Evolutionary conservation across 2,113 vertebrate genomes (phyloP).

Genomic region (Vireo altiloquus): DNA sequence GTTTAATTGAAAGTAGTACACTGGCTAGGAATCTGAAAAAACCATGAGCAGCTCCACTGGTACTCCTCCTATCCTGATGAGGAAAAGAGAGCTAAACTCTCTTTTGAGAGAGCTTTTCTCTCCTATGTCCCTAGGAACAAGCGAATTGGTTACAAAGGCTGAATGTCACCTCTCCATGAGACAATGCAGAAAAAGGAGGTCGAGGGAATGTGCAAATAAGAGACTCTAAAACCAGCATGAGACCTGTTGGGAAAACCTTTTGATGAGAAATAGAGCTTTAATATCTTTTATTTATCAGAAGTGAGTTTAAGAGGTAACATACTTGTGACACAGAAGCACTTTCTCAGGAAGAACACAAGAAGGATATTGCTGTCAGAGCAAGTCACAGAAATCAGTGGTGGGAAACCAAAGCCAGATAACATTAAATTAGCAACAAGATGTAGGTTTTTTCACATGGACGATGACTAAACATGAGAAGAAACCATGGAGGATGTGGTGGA

Average conservation of each 20-base stretch:
- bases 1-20: background rate
- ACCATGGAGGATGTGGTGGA: background rate
- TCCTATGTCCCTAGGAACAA: background rate
- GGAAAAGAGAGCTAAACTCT: background rate
- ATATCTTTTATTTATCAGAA: background rate
- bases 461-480: constrained; percentile 18
- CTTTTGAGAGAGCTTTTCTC: background rate
- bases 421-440: background rate
- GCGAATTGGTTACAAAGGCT: background rate
- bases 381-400: background rate
- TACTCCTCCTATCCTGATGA: background rate
- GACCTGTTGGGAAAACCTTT: background rate
- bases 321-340: background rate
- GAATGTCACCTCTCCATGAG: background rate
- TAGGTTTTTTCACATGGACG: background rate
- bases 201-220: background rate
- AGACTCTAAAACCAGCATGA: background rate
- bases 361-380: background rate
- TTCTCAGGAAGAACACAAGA: background rate
- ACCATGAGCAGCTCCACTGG: background rate
- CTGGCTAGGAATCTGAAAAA: background rate
- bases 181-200: background rate
- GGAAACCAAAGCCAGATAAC: background rate
- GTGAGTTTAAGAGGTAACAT: background rate
- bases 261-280: background rate